Percentiles rank a stretch among this genome's conserved stretches.
phyloP scores from a whole-genome alignment of 2,797 vertebrate species.

The Mus caroli region DNA sequence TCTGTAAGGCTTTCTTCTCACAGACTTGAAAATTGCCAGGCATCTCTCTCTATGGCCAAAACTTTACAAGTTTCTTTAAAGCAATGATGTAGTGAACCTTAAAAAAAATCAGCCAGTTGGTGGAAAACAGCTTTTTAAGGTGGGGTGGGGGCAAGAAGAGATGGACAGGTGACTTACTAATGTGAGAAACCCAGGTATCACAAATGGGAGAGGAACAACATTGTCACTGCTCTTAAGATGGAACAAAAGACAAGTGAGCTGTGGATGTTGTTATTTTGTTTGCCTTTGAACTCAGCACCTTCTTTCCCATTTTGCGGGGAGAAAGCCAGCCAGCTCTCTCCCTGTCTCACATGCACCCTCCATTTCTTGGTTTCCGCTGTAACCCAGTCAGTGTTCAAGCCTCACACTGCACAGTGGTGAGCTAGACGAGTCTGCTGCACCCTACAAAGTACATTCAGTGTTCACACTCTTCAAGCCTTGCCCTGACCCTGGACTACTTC shows the following conservation, averaged over 20 bases:
- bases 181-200: not conserved
- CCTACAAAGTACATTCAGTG: too few species aligned
- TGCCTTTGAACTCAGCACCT: not conserved
- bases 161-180: not conserved
- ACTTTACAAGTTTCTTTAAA: slow-evolving; percentile 56
- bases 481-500: not conserved
- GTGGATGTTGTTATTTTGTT: not conserved
- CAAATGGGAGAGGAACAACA: not conserved
- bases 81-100: not conserved
- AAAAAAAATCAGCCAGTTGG: not conserved
- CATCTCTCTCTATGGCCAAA: not conserved
- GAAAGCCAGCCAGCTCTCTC: not conserved
- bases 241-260: not conserved
- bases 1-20: slow-evolving; percentile 39
- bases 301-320: not conserved
- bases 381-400: not conserved
- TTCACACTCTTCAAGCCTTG: not conserved
- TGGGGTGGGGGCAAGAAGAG: slow-evolving; percentile 16
- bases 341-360: not conserved
- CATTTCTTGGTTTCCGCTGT: not conserved
- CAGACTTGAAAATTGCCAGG: not conserved
- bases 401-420: not conserved
- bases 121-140: slow-evolving; percentile 5
- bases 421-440: not conserved
- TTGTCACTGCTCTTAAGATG: not conserved